These are phyloP conservation scores for Gadopsis bispinosus DNA, from an alignment of 2,797 vertebrate genomes.

Conservation along the genomic window DNA sequence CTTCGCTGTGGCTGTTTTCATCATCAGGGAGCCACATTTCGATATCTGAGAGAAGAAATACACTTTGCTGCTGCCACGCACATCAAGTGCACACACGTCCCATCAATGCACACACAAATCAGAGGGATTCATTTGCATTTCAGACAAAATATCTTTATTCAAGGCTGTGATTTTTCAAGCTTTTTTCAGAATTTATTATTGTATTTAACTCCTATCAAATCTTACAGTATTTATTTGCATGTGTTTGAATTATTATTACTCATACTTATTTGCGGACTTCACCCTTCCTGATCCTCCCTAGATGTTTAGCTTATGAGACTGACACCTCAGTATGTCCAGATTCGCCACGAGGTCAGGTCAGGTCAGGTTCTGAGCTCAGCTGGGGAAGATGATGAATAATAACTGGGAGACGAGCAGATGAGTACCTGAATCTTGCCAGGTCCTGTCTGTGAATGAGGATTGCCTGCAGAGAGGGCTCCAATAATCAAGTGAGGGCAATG, in stretches of 20 bases:
- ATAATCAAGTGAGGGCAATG: conserved; percentile 83
- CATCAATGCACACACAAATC: conserved; percentile 47
- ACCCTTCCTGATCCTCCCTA: conserved; percentile 1
- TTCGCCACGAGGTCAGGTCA: conserved; percentile 58
- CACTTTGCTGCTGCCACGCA: conserved; percentile 39
- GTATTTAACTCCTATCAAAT: background rate
- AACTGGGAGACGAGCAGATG: conserved; percentile 72
- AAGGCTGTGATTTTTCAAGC: conserved; percentile 14
- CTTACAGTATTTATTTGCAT: background rate
- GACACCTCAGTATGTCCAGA: conserved; percentile 37
- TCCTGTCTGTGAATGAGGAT: conserved; percentile 58
- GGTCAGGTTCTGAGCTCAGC: conserved; percentile 76
- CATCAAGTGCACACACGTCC: conserved; percentile 46
- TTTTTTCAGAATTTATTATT: conserved; percentile 10
- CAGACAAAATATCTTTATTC: conserved; percentile 31
- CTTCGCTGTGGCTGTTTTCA: conserved; percentile 65
- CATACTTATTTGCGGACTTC: conserved; percentile 11
- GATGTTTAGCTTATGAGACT: conserved; percentile 47
- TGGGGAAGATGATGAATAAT: conserved; percentile 76
- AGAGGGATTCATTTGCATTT: conserved; percentile 47
- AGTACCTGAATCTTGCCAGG: conserved; percentile 64
- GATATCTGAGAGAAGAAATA: conserved; percentile 52
- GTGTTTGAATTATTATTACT: conserved; percentile 3
- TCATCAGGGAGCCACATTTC: conserved; percentile 71
- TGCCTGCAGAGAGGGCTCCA: conserved; percentile 63